phyloP scores from a whole-genome alignment of 2,797 vertebrate species.

The Pseudopleuronectes americanus region DNA sequence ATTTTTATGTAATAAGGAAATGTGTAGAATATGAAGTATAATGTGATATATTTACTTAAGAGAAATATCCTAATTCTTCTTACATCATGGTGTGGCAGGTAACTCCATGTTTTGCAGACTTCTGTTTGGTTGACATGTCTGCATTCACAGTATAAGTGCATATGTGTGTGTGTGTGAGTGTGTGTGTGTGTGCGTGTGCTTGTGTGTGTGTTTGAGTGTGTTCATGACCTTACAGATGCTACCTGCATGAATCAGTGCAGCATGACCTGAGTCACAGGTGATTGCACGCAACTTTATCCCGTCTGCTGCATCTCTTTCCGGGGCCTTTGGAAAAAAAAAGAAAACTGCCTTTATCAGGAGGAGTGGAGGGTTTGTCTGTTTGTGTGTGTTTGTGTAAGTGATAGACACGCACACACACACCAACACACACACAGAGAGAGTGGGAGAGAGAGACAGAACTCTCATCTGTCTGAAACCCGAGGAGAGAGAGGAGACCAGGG shows the following conservation, averaged over 20 bases:
- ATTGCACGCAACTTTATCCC: conserved; percentile 14
- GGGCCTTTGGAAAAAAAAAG: conserved; percentile 10
- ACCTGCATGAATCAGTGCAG: conserved; percentile 18
- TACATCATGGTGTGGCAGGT: not conserved
- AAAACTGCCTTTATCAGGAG: not conserved
- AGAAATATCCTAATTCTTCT: not conserved
- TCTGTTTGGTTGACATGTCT: not conserved
- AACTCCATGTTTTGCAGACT: not conserved
- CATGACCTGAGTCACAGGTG: conserved; percentile 7
- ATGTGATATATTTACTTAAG: too few relatives aligned
- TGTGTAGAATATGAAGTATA: too few relatives aligned
- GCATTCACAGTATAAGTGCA: not conserved
- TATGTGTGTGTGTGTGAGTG: conserved; percentile 9
- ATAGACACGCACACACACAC: not conserved
- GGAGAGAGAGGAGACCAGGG: conserved; percentile 38
- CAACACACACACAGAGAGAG: not conserved
- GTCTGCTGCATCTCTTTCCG: conserved; percentile 14
- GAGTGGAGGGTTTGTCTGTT: not conserved
- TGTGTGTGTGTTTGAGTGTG: too few relatives aligned
- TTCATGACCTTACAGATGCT: conserved; percentile 5
- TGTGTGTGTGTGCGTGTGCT: not conserved
- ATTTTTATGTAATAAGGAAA: too few relatives aligned
- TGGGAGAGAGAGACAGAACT: conserved; percentile 13
- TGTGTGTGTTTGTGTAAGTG: conserved; percentile 14
- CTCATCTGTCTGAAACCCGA: conserved; percentile 64